Percentiles rank a stretch among this genome's conserved stretches.
These are phyloP conservation scores for Saccopteryx leptura DNA, from an alignment of 2,113 vertebrate species.

Conservation along the genomic window DNA sequence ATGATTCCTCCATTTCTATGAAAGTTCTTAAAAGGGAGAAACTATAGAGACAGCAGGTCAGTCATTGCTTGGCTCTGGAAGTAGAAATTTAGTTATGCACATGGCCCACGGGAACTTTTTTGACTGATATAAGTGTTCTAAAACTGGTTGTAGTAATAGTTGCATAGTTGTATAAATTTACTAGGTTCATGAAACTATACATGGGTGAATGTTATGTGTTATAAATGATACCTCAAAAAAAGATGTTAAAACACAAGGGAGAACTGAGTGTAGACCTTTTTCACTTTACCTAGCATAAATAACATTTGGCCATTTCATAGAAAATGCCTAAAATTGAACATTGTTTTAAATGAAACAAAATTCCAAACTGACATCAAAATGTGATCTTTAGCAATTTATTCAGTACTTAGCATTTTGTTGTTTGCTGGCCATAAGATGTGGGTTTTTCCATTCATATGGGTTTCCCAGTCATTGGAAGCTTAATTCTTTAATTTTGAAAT, in stretches of 20 bases:
- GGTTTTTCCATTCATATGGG: not conserved
- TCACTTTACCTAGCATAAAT: not conserved
- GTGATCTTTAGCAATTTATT: not conserved
- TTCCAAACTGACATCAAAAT: not conserved
- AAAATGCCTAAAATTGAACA: constrained; percentile 22
- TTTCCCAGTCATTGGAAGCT: not conserved
- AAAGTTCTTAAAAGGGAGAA: not conserved
- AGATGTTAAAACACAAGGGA: not conserved
- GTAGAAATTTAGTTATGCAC: not conserved
- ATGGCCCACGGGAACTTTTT: not conserved
- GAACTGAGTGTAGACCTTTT: not conserved
- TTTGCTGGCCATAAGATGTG: not conserved
- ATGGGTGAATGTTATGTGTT: not conserved
- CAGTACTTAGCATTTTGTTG: not conserved
- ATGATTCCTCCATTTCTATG: not conserved
- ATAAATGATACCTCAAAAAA: not conserved
- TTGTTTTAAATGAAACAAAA: constrained; percentile 2
- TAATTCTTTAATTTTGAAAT: constrained; percentile 1
- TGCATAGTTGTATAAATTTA: not conserved
- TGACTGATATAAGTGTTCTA: not conserved
- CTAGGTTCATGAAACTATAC: not conserved
- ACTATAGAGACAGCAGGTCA: not conserved
- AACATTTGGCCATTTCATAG: not conserved
- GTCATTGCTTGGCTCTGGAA: not conserved
- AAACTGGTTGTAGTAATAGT: not conserved